Evolutionary conservation across 2,797 vertebrate genomes (phyloP), one percentile per base, ranked within the genome.

Genomic region (Prionace glauca): DNA sequence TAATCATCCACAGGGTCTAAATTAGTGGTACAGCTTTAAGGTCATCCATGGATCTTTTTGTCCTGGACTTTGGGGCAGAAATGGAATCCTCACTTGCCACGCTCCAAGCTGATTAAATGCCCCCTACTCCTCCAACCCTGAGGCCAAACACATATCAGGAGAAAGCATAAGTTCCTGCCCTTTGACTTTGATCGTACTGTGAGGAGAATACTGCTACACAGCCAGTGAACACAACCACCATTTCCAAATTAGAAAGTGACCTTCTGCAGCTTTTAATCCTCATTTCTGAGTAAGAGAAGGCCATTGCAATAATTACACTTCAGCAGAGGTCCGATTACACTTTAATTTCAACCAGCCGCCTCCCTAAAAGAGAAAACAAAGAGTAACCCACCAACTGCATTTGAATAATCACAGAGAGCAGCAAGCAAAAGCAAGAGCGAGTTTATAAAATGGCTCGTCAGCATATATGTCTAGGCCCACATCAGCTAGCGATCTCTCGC

Each of bases 381-480:
- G 69, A 56, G 29, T 20, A 94, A 56, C 45, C 41, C 29, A 90
- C 69, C 41, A 95, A 56, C 12, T 9, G 26, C 10, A 26, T 18
- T 94, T 74, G 77, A 95, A 77, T 77, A 77, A 60, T 95, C 56
- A 95, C 24, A 95, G 50, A 32, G 45, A 32, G 24, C n/a, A 56
- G 71, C 41, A n/a, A 91, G 29, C 56, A 26, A 56, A 77, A 56
- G 29, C 67, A 71, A 26, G 1, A 45, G 36, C 41, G 60, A 94
- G 92, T 69, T 36, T 18, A 18, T 32, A 67, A 74, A 32, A 56
- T 84, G 14, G 18, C 93, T 95, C 56, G 50, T 41, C 36, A 95
- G 26, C 69, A 77, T 50, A 74, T 95, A 77, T 1, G 18, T 77
- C 26, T 50, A n/a, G 16, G 45, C 93, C 72, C 45, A 50, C 60